phyloP scores from a whole-genome alignment of 2,797 vertebrate genomes.

The Calcarius lapponicus region DNA sequence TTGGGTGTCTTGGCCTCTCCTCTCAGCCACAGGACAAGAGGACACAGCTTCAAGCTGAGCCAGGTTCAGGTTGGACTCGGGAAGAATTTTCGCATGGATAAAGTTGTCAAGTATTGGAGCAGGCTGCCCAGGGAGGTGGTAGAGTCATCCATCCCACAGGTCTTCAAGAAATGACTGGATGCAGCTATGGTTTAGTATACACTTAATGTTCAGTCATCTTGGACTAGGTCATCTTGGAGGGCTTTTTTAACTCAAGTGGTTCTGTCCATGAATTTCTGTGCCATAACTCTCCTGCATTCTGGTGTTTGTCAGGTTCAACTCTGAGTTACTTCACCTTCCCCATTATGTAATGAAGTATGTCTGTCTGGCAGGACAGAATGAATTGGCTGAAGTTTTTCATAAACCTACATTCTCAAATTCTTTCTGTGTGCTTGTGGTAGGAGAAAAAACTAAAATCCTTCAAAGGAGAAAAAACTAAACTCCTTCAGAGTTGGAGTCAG shows the following conservation, averaged over 20 bases:
- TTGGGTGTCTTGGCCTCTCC: background rate
- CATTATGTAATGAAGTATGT: fast-evolving
- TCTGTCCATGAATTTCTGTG: background rate
- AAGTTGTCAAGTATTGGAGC: background rate
- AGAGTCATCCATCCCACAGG: background rate
- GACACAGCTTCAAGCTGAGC: background rate
- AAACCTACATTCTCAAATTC: background rate
- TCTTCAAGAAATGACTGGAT: background rate
- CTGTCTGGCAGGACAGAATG: background rate
- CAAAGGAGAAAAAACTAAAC: background rate
- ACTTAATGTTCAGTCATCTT: background rate
- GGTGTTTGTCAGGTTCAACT: background rate
- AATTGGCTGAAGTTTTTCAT: background rate
- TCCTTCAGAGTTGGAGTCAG: background rate
- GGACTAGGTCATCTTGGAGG: background rate
- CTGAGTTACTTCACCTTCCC: background rate
- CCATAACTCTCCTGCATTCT: background rate
- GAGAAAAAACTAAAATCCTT: background rate
- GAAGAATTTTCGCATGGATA: background rate
- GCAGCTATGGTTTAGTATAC: background rate
- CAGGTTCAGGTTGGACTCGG: background rate
- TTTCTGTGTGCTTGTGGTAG: background rate
- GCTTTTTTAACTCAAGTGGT: background rate
- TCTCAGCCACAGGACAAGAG: background rate
- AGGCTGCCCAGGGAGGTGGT: background rate